Base-by-base conservation (phyloP, 2,888 invertebrate species). In the Cheilosia urbana region DNA sequence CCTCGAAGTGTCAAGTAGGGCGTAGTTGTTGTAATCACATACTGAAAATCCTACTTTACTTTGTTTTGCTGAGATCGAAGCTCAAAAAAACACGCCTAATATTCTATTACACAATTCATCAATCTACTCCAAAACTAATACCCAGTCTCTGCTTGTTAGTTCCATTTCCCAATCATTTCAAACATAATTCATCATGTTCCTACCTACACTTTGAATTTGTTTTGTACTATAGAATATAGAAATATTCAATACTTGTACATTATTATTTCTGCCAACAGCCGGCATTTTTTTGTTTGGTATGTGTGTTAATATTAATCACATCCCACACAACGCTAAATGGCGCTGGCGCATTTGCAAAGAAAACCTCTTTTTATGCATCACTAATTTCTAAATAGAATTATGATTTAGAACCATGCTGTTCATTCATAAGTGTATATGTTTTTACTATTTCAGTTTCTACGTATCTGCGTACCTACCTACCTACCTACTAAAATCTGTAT, bases 221-320 rank as follows among this genome's bases (percentile, higher is more conserved):
- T 1, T 3, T 13, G 13, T 11, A 37, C 37, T 11, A n/a, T n/a
- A n/a, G n/a, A n/a, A n/a, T n/a, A n/a, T n/a, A n/a, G n/a, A n/a
- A n/a, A n/a, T n/a, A n/a, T n/a, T n/a, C n/a, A n/a, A n/a, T n/a
- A n/a, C 13, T 9, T 13, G 13, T 13, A 37, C 37, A 11, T 37
- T 13, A 11, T 37, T 37, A 3, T 13, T 37, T 13, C 37, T 15
- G 2, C 3, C 6, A 6, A 42, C 17, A 65, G 63, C 63, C 63
- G 63, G 63, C 63, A 30, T n/a, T 65, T 58, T 57, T 7, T 65
- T 65, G 30, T 65, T 65, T 65, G n/a, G 65, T 65, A n/a, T 65
- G 65, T 7, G 65, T 65, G 63, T 15, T 11, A 37, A 6, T 5
- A 21, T 24, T 24, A 24, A 24, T 24, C 2, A 24, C 24, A 24